Conservation (phyloP, 1,140 invertebrate genomes). For the Pogonomyrmex barbatus region DNA sequence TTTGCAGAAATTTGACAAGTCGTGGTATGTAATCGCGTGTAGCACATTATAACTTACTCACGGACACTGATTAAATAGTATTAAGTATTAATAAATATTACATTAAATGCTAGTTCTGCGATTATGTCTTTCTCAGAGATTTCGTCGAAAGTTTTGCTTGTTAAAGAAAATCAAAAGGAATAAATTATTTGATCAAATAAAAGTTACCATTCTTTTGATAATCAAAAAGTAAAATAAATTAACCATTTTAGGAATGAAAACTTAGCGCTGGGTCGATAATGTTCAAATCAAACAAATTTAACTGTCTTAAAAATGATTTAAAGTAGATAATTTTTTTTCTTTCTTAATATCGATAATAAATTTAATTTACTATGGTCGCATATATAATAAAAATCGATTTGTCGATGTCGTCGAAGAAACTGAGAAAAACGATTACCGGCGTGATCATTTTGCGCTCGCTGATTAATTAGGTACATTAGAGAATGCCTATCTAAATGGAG, state of each 20-base stretch:
- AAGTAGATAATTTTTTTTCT: not conserved
- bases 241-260: constrained; percentile 3
- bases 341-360: not conserved
- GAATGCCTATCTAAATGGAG: constrained; percentile 78
- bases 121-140: constrained; percentile 48
- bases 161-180: not conserved
- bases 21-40: not conserved
- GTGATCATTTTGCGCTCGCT: constrained; percentile 1
- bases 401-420: not conserved
- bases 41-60: constrained; percentile 36
- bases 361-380: not conserved
- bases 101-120: constrained; percentile 32
- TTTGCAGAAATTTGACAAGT: constrained; percentile 45
- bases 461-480: constrained; percentile 63
- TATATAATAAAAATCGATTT: constrained; percentile 26
- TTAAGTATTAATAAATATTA: constrained; percentile 60
- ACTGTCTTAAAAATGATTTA: not conserved
- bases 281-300: not conserved
- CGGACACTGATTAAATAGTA: constrained; percentile 53
- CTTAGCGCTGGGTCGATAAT: not conserved
- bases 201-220: not conserved
- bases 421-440: constrained; percentile 20
- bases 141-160: not conserved
- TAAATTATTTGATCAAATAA: not conserved
- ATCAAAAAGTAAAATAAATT: constrained; percentile 3